Conservation (phyloP, 2,888 invertebrate genomes). For the Polyommatus iphigenia region DNA sequence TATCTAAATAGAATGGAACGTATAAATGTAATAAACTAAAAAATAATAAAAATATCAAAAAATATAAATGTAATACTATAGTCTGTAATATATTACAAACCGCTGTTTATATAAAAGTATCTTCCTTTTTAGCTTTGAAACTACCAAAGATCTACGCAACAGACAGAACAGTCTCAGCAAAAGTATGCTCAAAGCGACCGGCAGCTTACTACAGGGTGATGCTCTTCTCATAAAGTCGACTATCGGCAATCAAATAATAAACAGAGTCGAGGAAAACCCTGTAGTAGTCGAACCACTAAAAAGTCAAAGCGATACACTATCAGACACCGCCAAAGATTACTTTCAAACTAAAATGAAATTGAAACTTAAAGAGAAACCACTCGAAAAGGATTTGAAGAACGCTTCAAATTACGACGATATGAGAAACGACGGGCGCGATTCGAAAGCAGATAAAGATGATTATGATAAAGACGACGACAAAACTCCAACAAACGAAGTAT, state of each 20-base stretch:
- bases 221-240: slow-evolving; percentile 69
- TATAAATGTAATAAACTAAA: too few relatives aligned
- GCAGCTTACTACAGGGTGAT: slow-evolving; percentile 69
- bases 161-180: slow-evolving; percentile 73
- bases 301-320: slow-evolving; percentile 44
- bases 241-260: slow-evolving; percentile 57
- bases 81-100: too few relatives aligned
- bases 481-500: slow-evolving; percentile 75
- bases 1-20: too few relatives aligned
- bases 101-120: too few relatives aligned
- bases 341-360: slow-evolving; percentile 58
- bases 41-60: too few relatives aligned
- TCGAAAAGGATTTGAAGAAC: slow-evolving; percentile 68
- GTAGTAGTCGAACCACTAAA: slow-evolving; percentile 56
- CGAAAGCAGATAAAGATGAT: slow-evolving; percentile 55
- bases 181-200: slow-evolving; percentile 70
- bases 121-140: slow-evolving; percentile 59
- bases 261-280: slow-evolving; percentile 58
- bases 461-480: slow-evolving; percentile 68
- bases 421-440: slow-evolving; percentile 57
- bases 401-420: slow-evolving; percentile 64
- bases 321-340: slow-evolving; percentile 48
- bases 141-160: slow-evolving; percentile 72
- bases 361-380: slow-evolving; percentile 60
- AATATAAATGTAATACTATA: too few relatives aligned